Conservation (phyloP, 2,888 invertebrate genomes). For the Ennomos quercinarius region DNA sequence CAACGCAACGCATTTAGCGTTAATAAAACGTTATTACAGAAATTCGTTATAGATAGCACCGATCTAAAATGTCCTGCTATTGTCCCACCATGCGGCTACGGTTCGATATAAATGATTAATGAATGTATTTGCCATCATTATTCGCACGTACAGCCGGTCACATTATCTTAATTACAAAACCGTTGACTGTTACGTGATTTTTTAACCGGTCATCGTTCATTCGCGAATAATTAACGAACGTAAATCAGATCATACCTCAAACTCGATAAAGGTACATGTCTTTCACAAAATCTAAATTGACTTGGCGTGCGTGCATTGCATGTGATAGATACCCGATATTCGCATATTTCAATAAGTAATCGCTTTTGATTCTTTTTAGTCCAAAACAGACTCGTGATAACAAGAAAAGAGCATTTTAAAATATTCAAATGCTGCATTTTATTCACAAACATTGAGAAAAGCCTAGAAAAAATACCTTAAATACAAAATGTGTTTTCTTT, state of each 20-base stretch:
- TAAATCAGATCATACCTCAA: conserved; percentile 27
- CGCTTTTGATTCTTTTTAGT: not conserved
- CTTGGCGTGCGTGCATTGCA: conserved; percentile 11
- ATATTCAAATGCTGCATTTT: conserved; percentile 35
- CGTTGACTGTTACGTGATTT: conserved; percentile 37
- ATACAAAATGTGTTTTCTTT: conserved; percentile 19
- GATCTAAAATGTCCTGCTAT: conserved; percentile 30
- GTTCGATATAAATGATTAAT: conserved; percentile 42
- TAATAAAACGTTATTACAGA: conserved; percentile 25
- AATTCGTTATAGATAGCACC: conserved; percentile 29
- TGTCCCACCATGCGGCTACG: conserved; percentile 25
- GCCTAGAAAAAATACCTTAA: conserved; percentile 19
- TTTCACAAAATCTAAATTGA: conserved; percentile 21
- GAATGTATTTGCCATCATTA: conserved; percentile 40
- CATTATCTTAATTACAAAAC: conserved; percentile 49
- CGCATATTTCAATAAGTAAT: not conserved
- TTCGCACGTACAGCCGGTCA: conserved; percentile 36
- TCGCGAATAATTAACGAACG: conserved; percentile 32
- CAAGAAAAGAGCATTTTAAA: conserved; percentile 30
- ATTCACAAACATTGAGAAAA: conserved; percentile 19
- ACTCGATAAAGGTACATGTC: conserved; percentile 23
- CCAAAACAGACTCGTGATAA: not conserved
- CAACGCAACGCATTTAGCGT: conserved; percentile 12
- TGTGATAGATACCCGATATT: conserved; percentile 15
- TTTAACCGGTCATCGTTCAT: conserved; percentile 33